Percentiles rank a stretch among this genome's conserved stretches.
These are phyloP conservation scores for Jaculus jaculus DNA, from an alignment of 2,113 vertebrate species.

Conservation along the genomic window DNA sequence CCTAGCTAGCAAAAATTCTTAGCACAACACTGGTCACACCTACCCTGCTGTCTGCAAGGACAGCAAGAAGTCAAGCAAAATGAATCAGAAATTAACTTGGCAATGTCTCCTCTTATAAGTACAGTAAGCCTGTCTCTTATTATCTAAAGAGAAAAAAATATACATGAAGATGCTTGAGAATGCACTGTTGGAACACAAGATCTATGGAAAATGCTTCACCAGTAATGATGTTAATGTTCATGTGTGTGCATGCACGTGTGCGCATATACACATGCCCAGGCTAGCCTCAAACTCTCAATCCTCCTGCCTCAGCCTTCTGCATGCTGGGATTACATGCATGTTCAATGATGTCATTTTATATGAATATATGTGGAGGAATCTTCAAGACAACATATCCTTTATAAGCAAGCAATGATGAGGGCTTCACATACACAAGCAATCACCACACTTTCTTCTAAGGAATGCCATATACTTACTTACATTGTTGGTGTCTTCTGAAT, in stretches of 20 bases:
- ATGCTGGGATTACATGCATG: background rate
- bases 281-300: background rate
- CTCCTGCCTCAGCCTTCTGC: background rate
- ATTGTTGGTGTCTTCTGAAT: background rate
- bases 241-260: background rate
- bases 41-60: background rate
- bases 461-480: accelerated
- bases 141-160: background rate
- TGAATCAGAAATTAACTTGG: background rate
- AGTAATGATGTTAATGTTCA: no score
- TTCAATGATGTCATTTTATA: background rate
- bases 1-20: background rate
- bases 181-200: background rate
- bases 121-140: background rate
- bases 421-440: background rate
- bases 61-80: background rate
- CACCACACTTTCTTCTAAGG: background rate
- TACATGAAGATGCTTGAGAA: accelerated
- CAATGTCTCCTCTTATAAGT: background rate
- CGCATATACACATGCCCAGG: background rate
- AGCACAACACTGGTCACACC: background rate
- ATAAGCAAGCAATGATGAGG: background rate
- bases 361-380: background rate
- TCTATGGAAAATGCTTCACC: background rate
- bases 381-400: background rate